Conservation (phyloP, 2,113 vertebrate genomes). For the Phaethornis superciliosus region DNA sequence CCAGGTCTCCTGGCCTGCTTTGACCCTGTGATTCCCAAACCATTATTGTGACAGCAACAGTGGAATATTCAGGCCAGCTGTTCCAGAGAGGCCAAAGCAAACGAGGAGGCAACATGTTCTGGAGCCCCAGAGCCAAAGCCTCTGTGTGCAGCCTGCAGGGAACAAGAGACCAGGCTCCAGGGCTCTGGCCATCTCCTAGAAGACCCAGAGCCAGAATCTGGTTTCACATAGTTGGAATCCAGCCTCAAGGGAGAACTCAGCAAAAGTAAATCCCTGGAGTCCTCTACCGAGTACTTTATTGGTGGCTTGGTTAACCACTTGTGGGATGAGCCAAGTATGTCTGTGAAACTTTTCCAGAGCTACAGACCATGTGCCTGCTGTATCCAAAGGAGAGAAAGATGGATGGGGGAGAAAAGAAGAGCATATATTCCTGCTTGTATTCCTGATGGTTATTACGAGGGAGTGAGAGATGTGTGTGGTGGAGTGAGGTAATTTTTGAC, state of each 20-base stretch:
- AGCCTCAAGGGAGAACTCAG: not conserved
- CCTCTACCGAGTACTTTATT: constrained; percentile 45
- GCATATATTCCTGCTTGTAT: not conserved
- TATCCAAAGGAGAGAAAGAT: not conserved
- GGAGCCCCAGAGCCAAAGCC: not conserved
- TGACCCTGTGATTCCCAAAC: not conserved
- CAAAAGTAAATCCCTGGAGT: constrained; percentile 11
- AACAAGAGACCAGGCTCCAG: not conserved
- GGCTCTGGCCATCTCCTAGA: not conserved
- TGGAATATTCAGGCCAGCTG: constrained; percentile 7
- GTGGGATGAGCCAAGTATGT: constrained; percentile 19
- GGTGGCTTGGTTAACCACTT: constrained; percentile 64
- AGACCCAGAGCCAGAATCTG: not conserved
- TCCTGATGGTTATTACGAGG: not conserved
- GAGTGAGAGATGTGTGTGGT: not conserved
- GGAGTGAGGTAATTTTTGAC: not conserved
- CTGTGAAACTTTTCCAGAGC: constrained; percentile 15
- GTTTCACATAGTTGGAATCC: not conserved
- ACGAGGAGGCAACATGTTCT: not conserved
- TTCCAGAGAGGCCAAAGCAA: not conserved
- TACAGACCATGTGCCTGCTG: not conserved
- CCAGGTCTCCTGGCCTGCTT: constrained; percentile 33
- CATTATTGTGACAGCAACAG: not conserved
- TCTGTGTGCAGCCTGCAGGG: not conserved
- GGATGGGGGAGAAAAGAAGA: not conserved